Evolutionary conservation across 2,797 vertebrate species (phyloP).

Genomic region (Sebastes umbrosus): DNA sequence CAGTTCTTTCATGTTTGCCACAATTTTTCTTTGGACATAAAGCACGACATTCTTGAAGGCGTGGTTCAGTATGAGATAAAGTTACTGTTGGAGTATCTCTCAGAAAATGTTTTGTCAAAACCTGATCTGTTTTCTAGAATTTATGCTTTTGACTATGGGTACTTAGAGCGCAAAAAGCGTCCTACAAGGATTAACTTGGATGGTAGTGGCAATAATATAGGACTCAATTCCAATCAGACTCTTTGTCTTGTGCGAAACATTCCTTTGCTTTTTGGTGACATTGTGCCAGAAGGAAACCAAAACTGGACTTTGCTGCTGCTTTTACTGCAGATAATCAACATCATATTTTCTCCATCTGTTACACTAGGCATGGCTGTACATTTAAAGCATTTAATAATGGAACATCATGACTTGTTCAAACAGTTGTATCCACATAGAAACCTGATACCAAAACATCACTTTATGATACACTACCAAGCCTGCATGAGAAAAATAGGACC

Average conservation of each 20-base stretch:
- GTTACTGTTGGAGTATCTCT: slow-evolving; percentile 13
- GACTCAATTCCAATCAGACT: slow-evolving; percentile 22
- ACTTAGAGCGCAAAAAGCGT: neutral
- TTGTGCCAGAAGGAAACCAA: slow-evolving; percentile 30
- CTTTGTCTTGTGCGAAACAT: slow-evolving; percentile 19
- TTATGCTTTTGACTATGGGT: slow-evolving; percentile 30
- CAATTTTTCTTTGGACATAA: slow-evolving; percentile 34
- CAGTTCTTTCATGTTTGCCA: slow-evolving; percentile 2
- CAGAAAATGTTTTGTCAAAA: slow-evolving; percentile 14
- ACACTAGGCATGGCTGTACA: slow-evolving; percentile 2
- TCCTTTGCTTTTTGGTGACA: slow-evolving; percentile 25
- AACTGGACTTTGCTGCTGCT: slow-evolving; percentile 19
- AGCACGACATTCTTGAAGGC: slow-evolving; percentile 27
- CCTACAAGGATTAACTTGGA: slow-evolving; percentile 19
- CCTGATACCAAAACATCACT: neutral
- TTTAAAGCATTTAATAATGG: neutral
- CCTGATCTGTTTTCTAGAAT: slow-evolving; percentile 4
- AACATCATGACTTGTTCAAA: slow-evolving; percentile 11
- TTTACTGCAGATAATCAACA: slow-evolving; percentile 25
- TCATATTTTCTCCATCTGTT: slow-evolving; percentile 17
- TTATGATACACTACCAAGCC: neutral
- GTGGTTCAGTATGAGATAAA: neutral
- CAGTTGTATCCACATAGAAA: neutral
- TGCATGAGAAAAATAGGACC: slow-evolving; percentile 25
- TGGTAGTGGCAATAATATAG: slow-evolving; percentile 17